Conservation (phyloP, 2,797 vertebrate species). For the Odontamblyopus rebecca region DNA sequence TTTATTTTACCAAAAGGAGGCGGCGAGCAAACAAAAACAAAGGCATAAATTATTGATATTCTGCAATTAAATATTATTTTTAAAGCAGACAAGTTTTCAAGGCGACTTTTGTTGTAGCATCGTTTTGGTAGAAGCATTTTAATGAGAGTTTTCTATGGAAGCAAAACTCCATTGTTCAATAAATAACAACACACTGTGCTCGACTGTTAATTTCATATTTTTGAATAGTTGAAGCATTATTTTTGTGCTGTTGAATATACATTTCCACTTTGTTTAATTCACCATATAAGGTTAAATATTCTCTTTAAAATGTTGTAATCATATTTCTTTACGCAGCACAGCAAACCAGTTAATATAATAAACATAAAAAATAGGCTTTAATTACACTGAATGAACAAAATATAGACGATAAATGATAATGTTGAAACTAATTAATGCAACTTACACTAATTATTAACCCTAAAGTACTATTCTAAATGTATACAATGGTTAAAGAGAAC, state of each 20-base stretch:
- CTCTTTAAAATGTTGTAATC: not conserved
- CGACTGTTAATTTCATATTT: not conserved
- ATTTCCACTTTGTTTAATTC: not conserved
- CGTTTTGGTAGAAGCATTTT: not conserved
- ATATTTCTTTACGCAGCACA: too few relatives aligned
- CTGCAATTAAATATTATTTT: conserved; percentile 36
- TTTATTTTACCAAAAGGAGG: conserved; percentile 23
- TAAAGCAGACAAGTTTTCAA: not conserved
- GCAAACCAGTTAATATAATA: not conserved
- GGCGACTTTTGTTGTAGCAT: not conserved
- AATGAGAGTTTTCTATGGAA: not conserved
- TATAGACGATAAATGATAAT: too few relatives aligned
- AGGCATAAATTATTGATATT: conserved; percentile 45
- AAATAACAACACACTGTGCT: not conserved
- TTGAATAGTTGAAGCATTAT: not conserved
- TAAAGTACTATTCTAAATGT: too few relatives aligned
- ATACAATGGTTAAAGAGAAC: too few relatives aligned
- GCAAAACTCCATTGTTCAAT: too few relatives aligned
- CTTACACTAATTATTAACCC: too few relatives aligned
- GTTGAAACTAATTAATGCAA: too few relatives aligned
- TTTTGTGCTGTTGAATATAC: not conserved
- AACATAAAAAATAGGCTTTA: not conserved
- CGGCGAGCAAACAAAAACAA: conserved; percentile 18
- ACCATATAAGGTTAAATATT: not conserved
- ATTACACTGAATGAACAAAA: not conserved